Evolutionary conservation across 2,888 invertebrate species (phyloP), one percentile per base, ranked within the genome.

Genomic region (Sussaba pulchella): DNA sequence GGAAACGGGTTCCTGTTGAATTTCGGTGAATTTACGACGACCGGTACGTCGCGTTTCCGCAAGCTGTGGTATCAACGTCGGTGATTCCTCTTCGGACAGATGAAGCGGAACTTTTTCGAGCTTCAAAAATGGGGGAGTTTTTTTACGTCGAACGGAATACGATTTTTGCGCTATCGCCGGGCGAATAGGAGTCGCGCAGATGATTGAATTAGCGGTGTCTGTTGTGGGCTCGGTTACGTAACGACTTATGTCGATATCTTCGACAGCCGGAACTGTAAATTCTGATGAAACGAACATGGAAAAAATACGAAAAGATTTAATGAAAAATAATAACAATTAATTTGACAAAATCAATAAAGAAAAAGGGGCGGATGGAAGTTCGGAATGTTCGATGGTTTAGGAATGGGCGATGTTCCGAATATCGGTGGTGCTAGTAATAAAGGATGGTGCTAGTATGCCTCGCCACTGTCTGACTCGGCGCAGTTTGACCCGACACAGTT

Each of bases 111-210:
- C 72, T 82, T 87, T 84, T 4, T 82, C 82, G 21, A 89, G 78
- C 12, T 85, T 85, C 36, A 89, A 69, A 12, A 86, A 43, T 0
- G 87, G 86, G 41, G 87, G 88, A 6, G 83, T 84, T 69, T 85
- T 85, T 64, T 66, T 84, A 2, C 86, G 86, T n/a, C 85, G 82
- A 8, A 87, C 14, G 17, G 82, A 71, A 14, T 71, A 50, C 21
- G 83, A 82, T 36, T 82, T 84, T n/a, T 82, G 85, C 3, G 4
- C 24, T 10, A 69, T 54, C 9, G n/a, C 8, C 0, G 84, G 84
- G 3, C 67, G 83, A 5, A 26, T 26, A 17, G 73, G 89, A 0
- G 89, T 89, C 3, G 79, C 41, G 54, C 86, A 88, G 43, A 81
- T 47, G 12, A 9, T 64, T n/a, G n/a, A n/a, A n/a, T n/a, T n/a